Conservation (phyloP, 2,797 vertebrate species). For the Ispidina picta region DNA sequence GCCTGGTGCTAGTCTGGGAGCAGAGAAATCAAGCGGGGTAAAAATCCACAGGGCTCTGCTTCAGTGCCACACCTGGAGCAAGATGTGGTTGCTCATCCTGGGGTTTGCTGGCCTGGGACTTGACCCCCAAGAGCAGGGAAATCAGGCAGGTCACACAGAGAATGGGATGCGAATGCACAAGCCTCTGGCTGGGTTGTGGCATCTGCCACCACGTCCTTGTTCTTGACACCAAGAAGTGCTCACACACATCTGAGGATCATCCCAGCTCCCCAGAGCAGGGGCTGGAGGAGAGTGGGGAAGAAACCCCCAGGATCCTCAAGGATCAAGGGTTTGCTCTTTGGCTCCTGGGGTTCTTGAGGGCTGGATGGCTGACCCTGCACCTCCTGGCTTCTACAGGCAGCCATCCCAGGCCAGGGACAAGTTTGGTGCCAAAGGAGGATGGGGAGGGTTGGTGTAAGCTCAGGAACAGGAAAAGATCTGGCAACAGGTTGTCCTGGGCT, state of each 20-base stretch:
- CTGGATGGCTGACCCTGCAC: accelerated
- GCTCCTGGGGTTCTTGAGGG: neutral
- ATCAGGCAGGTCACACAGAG: neutral
- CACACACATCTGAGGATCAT: neutral
- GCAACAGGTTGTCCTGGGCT: neutral
- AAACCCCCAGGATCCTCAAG: neutral
- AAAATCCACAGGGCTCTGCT: neutral
- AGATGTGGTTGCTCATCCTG: neutral
- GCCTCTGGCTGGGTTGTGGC: neutral
- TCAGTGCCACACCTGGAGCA: neutral
- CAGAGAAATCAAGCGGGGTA: neutral
- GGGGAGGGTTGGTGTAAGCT: neutral
- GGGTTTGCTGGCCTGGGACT: neutral
- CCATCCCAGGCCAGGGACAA: neutral
- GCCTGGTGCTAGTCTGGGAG: neutral
- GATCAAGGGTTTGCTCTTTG: neutral
- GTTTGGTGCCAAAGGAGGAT: neutral
- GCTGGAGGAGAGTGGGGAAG: neutral
- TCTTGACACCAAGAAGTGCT: neutral
- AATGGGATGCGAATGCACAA: neutral
- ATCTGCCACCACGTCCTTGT: neutral
- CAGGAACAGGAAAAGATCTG: neutral
- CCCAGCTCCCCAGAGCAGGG: neutral
- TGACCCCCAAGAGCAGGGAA: neutral
- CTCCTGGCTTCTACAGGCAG: neutral